Evolutionary conservation across 1,140 invertebrate genomes (phyloP).

Genomic region (Tetramorium simillimum): DNA sequence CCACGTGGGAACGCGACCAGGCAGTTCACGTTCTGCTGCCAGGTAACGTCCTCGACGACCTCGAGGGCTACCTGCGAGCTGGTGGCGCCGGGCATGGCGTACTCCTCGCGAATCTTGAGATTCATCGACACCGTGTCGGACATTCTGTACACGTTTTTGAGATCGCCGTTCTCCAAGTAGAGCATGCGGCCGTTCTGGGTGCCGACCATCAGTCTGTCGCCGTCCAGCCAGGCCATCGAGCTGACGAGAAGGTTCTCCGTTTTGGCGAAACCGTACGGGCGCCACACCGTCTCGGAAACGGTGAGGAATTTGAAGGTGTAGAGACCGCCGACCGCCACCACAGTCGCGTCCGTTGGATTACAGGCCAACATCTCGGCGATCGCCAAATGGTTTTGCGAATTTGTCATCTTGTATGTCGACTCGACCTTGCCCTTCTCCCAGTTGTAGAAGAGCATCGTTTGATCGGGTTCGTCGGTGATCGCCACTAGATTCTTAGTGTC

Average conservation of each 20-base stretch:
- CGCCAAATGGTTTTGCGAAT: conserved; percentile 86
- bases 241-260: conserved; percentile 91
- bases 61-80: conserved; percentile 73
- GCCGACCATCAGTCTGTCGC: conserved; percentile 91
- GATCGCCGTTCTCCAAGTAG: conserved; percentile 92
- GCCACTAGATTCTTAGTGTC: conserved; percentile 92
- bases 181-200: conserved; percentile 90
- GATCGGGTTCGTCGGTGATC: conserved; percentile 92
- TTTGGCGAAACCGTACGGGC: conserved; percentile 93
- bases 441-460: conserved; percentile 92
- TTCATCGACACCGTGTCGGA: conserved; percentile 86
- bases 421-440: conserved; percentile 94
- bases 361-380: conserved; percentile 86
- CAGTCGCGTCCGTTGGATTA: conserved; percentile 92
- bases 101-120: conserved; percentile 84
- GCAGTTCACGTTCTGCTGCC: conserved; percentile 82
- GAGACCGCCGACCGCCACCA: conserved; percentile 91
- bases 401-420: conserved; percentile 90
- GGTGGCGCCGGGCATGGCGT: conserved; percentile 66
- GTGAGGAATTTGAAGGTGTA: conserved; percentile 92
- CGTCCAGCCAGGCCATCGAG: conserved; percentile 90
- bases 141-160: conserved; percentile 88
- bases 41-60: conserved; percentile 69
- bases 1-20: conserved; percentile 87
- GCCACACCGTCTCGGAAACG: conserved; percentile 92